These are phyloP conservation scores for Pangasius krempfi DNA, from an alignment of 2,797 vertebrate genomes.

Conservation along the genomic window DNA sequence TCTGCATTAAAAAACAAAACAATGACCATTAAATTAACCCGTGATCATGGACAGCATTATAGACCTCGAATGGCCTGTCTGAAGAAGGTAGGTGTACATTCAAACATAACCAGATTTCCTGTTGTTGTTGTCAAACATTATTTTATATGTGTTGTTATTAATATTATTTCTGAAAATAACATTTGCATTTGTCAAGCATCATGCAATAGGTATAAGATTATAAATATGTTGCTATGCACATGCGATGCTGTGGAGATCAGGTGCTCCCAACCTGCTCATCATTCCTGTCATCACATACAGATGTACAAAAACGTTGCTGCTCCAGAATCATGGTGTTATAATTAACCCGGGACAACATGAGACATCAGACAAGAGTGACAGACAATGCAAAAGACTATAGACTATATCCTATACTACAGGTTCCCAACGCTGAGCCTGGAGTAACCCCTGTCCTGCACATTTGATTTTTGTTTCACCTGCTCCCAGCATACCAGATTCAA, in stretches of 20 bases:
- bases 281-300: not conserved
- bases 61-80: conserved; percentile 86
- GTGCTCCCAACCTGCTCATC: not conserved
- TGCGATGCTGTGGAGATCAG: not conserved
- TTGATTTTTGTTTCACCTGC: not conserved
- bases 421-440: not conserved
- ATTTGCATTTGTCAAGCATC: not conserved
- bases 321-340: not conserved
- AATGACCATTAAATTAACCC: conserved; percentile 85
- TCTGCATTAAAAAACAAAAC: conserved; percentile 50
- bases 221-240: not conserved
- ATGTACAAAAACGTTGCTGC: not conserved
- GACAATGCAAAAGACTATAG: not conserved
- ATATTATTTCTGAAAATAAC: not conserved
- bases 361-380: not conserved
- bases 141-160: not conserved
- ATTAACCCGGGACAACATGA: not conserved
- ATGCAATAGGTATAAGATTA: not conserved
- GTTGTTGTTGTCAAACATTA: not conserved
- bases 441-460: not conserved
- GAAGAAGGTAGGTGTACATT: conserved; percentile 80
- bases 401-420: not conserved
- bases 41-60: conserved; percentile 84
- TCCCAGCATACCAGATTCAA: not conserved
- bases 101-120: not conserved